Base-by-base conservation (phyloP, 2,888 invertebrate species). In the Pammene fasciana region DNA sequence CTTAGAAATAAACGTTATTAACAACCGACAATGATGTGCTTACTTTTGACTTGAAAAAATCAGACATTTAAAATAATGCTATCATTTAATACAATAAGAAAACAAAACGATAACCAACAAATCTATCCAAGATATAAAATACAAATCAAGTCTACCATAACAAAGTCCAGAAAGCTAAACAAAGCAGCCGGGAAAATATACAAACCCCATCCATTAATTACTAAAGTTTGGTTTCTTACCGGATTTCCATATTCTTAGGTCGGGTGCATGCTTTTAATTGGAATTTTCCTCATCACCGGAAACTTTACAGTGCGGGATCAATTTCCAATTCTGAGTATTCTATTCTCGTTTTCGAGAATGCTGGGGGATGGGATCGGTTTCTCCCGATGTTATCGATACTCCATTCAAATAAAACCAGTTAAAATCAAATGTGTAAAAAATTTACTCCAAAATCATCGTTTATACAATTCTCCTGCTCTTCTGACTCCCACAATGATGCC, bases 401-500 rank as follows among this genome's bases (percentile, higher is more conserved):
- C 0, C 14, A 5, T 48, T 8, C 6, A 48, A 65, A 65, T 46
- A 41, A 65, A 65, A 57, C n/a, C 16, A 18, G 41, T 16, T 11
- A 16, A 4, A 11, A n/a, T 8, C 26, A 11, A 8, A 61, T n/a
- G 4, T 11, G 36, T 52, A 46, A 65, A 54, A 52, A 10, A 5
- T 67, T 52, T 55, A 70, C 54, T 43, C 18, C 11, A 45, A 36
- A 45, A 48, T 62, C 41, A 13, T 62, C 38, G 36, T 65, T 36
- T 65, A 41, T 79, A 83, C 18, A 85, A 71, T 8, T 81, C 79
- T 0, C 79, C 83, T 54, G 86, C 83, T 75, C 78, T 79, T 74
- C 88, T 82, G 0, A 89, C 93, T 16, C 93, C 93, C 0, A 86
- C 92, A 55, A 88, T 88, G 48, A 94, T 82, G 13, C 93, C 94